Evolutionary conservation across 1,140 invertebrate genomes (phyloP), one percentile per base, ranked within the genome.

Genomic region (Zaprionus nigranus): DNA sequence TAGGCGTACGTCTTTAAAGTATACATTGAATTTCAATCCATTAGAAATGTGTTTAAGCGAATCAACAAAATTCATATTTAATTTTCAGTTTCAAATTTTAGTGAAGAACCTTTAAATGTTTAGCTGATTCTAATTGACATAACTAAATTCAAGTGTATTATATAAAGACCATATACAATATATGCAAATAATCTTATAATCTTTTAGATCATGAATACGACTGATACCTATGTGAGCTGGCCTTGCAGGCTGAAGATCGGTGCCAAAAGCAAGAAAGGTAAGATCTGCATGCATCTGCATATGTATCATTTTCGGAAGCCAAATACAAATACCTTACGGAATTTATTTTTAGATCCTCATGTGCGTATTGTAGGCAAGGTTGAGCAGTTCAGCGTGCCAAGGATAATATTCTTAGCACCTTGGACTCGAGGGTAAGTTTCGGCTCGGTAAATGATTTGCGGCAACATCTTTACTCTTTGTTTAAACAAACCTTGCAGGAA

Each of bases 251-350:
- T 99, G 56, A 99, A 99, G 95, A 97, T 99, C 92, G 98, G 98
- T 81, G 98, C 98, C 46, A 99, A 98, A 93, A 98, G 98, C 64
- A 99, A 99, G 94, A 99, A 99, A 96, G 98, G 98, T 98, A 28
- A 75, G 77, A 7, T 1, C 2, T 3, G 9, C 3, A 34, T 34
- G n/a, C 9, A 34, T 34, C n/a, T n/a, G n/a, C n/a, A n/a, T n/a
- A n/a, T n/a, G n/a, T n/a, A n/a, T n/a, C n/a, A n/a, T 11, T 34
- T 34, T 11, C 9, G 30, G 9, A 34, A 11, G 30, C 3, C 30
- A 34, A 34, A 9, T 34, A 34, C 9, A 34, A n/a, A 34, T 34
- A 34, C 30, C 30, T 34, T 34, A 3, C 30, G 30, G n/a, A 34
- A 34, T 11, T 34, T 3, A 11, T 34, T 34, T 34, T 34, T 0